Evolutionary conservation across 1,140 invertebrate genomes (phyloP), one percentile per base, ranked within the genome.

Genomic region (Ceratosolen solmsi): DNA sequence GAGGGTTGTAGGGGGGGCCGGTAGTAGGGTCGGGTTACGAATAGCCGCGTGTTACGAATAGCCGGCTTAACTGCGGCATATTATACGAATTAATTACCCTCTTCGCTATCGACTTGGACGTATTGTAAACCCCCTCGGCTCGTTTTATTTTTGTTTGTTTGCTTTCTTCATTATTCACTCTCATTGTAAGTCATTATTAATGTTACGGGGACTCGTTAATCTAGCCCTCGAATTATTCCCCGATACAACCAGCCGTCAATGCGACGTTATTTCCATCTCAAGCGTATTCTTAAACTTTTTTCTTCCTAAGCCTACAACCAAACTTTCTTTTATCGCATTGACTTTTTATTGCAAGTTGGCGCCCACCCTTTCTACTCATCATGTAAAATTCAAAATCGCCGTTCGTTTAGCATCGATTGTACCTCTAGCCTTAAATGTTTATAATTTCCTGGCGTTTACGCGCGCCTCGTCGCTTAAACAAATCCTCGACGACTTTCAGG

Each of bases 81-180:
- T 91, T 91, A 91, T 90, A 89, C 90, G 88, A 90, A 91, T 91
- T 92, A 91, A 91, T 91, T 91, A 91, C 87, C 87, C 85, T 86
- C 85, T 82, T 86, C 83, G 82, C 86, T 79, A 84, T 86, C 89
- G 86, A 87, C 86, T 90, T 87, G 86, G 87, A 88, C 88, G 89
- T 91, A 91, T 91, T 90, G 91, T 91, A 90, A 89, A 91, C 90
- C 88, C 84, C 84, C 83, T 82, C 54, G 27, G 2, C 25, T 30
- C 46, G 1, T 54, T 58, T 36, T 74, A 13, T 68, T 75, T 75
- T 30, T 75, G 46, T 81, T 81, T 74, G 30, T 75, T 75, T 70
- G 30, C 25, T 27, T 81, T 75, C 33, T 81, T 75, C 72, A 56
- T 81, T 68, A 68, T 51, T 75, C 72, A 68, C 17, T 25, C n/a